Evolutionary conservation across 2,888 invertebrate species (phyloP).

Genomic region (Rotaria sp.): DNA sequence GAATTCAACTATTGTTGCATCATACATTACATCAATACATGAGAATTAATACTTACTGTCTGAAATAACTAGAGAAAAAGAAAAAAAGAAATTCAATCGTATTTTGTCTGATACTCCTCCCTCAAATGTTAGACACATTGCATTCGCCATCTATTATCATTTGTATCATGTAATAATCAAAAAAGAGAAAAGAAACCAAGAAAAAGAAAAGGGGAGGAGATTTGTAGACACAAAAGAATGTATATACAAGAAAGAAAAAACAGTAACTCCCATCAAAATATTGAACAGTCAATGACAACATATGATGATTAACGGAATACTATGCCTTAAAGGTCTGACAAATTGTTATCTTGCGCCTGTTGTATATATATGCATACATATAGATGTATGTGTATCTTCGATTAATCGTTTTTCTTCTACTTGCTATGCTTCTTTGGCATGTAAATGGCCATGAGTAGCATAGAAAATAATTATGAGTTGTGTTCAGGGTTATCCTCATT

Average conservation of each 20-base stretch:
- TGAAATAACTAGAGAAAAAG: not conserved
- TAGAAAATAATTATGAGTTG: not conserved
- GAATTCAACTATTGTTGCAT: not conserved
- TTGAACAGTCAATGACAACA: not conserved
- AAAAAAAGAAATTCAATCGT: not conserved
- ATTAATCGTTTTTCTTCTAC: not conserved
- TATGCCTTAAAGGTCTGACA: not conserved
- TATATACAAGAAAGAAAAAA: not conserved
- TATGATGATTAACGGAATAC: not conserved
- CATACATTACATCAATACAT: not conserved
- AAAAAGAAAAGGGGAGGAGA: not conserved
- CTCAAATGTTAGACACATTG: not conserved
- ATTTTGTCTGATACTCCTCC: slow-evolving; percentile 9
- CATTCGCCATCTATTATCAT: not conserved
- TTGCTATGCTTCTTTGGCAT: not conserved
- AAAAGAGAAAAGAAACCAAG: not conserved
- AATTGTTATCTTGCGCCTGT: not conserved
- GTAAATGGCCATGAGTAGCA: not conserved
- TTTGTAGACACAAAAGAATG: not conserved
- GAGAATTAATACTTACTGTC: not conserved
- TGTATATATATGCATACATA: not conserved
- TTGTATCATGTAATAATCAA: not conserved
- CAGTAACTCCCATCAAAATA: not conserved
- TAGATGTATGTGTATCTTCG: not conserved
- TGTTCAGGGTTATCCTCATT: not conserved